phyloP scores from a whole-genome alignment of 2,113 vertebrate genomes.

The Heterotis niloticus region DNA sequence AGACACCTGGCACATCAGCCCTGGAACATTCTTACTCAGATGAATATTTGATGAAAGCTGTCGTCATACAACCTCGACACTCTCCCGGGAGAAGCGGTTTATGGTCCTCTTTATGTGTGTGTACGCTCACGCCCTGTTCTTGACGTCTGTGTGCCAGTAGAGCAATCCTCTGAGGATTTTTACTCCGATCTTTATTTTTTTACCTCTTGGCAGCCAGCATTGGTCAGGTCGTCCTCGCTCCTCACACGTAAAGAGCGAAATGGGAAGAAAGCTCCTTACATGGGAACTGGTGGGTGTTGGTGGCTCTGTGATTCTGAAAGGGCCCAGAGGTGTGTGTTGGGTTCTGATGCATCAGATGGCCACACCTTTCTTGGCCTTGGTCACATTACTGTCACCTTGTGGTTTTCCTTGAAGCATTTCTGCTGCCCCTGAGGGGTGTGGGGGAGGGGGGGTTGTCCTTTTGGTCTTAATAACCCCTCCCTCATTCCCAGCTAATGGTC shows the following conservation, averaged over 20 bases:
- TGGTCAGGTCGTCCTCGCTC: no score
- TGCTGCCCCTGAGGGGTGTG: not conserved
- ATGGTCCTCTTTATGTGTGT: not conserved
- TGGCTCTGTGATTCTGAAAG: no score
- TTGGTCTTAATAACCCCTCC: not conserved
- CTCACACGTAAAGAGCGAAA: not conserved
- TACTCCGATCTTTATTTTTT: no score
- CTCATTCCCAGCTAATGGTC: not conserved
- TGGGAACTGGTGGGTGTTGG: no score
- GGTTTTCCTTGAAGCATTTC: slow-evolving; percentile 10
- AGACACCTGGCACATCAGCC: not conserved
- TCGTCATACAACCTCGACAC: not conserved
- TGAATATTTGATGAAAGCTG: slow-evolving; percentile 17
- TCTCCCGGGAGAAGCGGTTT: not conserved
- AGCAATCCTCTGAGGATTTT: no score
- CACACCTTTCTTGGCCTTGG: no score
- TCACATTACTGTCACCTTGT: no score
- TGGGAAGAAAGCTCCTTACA: not conserved
- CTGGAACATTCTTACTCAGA: not conserved
- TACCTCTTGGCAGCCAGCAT: no score
- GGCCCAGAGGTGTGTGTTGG: not conserved
- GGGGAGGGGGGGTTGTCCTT: not conserved
- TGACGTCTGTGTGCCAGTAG: not conserved
- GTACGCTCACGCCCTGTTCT: not conserved
- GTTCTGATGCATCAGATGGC: slow-evolving; percentile 2